These are phyloP conservation scores for Pyralis farinalis DNA, from an alignment of 2,888 invertebrate species.

Conservation along the genomic window DNA sequence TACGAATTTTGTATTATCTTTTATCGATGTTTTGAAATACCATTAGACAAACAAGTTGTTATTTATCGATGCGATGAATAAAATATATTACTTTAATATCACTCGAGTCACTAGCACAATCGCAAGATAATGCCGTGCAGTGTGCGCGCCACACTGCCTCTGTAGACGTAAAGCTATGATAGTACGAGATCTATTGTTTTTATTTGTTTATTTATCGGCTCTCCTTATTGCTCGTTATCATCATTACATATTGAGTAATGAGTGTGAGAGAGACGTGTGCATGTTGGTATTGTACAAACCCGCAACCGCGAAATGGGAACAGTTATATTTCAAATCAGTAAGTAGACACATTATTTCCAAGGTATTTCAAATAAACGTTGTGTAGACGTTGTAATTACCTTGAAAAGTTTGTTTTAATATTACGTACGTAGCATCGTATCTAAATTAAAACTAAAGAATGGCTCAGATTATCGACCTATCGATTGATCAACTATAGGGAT, in stretches of 20 bases:
- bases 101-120: slow-evolving; percentile 31
- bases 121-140: neutral
- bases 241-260: slow-evolving; percentile 50
- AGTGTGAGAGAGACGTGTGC: slow-evolving; percentile 55
- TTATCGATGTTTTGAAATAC: slow-evolving; percentile 26
- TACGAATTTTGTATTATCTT: slow-evolving; percentile 18
- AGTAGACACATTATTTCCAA: too few relatives aligned
- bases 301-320: slow-evolving; percentile 45
- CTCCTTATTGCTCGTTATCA: slow-evolving; percentile 68
- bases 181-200: slow-evolving; percentile 6
- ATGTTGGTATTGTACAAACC: slow-evolving; percentile 54
- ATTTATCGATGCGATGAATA: slow-evolving; percentile 22
- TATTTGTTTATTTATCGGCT: slow-evolving; percentile 21
- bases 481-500: too few relatives aligned
- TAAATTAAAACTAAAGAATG: too few relatives aligned
- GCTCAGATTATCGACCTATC: too few relatives aligned
- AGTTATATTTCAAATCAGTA: too few relatives aligned
- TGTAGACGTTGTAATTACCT: too few relatives aligned
- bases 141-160: neutral
- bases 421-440: too few relatives aligned
- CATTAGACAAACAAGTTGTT: slow-evolving; percentile 22
- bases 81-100: slow-evolving; percentile 28
- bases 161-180: slow-evolving; percentile 1
- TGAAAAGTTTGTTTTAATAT: too few relatives aligned
- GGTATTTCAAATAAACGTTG: too few relatives aligned